Evolutionary conservation across 2,888 invertebrate genomes (phyloP), one percentile per base, ranked within the genome.

Genomic region (Holacanthella duospinosa): DNA sequence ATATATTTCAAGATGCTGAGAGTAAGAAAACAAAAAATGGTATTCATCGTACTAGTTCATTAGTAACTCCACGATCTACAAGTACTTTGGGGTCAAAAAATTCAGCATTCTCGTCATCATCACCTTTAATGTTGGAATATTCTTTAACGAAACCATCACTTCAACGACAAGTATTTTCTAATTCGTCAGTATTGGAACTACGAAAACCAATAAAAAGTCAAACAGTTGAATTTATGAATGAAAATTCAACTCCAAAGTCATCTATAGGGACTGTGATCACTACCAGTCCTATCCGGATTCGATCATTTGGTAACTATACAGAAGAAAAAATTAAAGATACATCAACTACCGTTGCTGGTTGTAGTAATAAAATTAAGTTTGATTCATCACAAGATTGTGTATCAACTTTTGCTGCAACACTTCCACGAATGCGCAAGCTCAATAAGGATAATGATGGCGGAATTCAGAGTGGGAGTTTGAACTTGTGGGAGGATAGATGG

Each of bases 21-120:
- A 87, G 87, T 55, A 55, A 55, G 29, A 26, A 19, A 12, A 6
- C 16, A 6, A n/a, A 19, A 9, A 16, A 36, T 9, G 36, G 36
- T 6, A 36, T 36, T 9, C 9, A 16, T 6, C 6, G 36, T 6
- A 9, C 36, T 9, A 16, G 36, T 6, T 16, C 6, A 9, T 36
- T 36, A 16, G 6, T 16, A 6, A 36, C 9, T 9, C 9, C 6
- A 36, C 6, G 36, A 16, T 25, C 53, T 12, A 27, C 53, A n/a
- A 21, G 43, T n/a, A 55, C 44, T 59, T 21, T 21, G 59, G 43
- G 19, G 36, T 6, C 43, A 21, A 43, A 43, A 25, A 28, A 21
- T 61, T 59, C 48, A 29, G 56, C 62, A 21, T 58, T 57, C 29
- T 29, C 68, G 25, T 66, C 65, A n/a, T 55, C 67, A 19, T n/a